Conservation (phyloP, 2,797 vertebrate genomes). For the Echiichthys vipera region DNA sequence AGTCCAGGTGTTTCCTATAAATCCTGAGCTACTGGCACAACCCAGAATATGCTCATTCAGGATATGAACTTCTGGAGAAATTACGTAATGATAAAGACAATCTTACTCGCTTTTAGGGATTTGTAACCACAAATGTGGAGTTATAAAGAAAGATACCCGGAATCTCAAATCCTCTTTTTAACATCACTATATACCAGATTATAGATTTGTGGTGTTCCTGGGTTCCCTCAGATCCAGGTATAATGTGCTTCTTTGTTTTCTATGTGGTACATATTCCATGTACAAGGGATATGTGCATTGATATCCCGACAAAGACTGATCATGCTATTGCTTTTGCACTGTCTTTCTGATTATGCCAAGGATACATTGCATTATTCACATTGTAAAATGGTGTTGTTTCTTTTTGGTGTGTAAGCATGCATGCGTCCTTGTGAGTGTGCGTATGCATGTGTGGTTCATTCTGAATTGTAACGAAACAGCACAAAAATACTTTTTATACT, state of each 20-base stretch:
- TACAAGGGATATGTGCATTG: constrained; percentile 52
- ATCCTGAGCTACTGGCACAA: constrained; percentile 42
- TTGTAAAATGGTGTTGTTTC: constrained; percentile 66
- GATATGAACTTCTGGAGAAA: constrained; percentile 51
- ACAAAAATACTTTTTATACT: constrained; percentile 75
- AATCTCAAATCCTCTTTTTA: constrained; percentile 45
- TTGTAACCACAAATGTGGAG: constrained; percentile 35
- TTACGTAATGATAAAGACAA: constrained; percentile 58
- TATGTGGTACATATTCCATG: constrained; percentile 61
- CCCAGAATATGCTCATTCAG: constrained; percentile 57
- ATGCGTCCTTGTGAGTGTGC: constrained; percentile 66
- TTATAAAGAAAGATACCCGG: constrained; percentile 28
- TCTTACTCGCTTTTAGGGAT: constrained; percentile 55
- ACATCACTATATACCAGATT: constrained; percentile 48
- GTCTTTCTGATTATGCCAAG: constrained; percentile 83
- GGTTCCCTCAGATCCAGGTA: constrained; percentile 64
- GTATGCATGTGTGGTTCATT: constrained; percentile 77
- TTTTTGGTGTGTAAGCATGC: constrained; percentile 68
- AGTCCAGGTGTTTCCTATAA: constrained; percentile 46
- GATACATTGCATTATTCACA: constrained; percentile 78
- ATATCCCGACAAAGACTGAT: constrained; percentile 65
- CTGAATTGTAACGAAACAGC: constrained; percentile 76
- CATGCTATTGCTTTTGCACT: constrained; percentile 79
- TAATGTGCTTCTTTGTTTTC: constrained; percentile 63
- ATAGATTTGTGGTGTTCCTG: constrained; percentile 54